Evolutionary conservation across 2,888 invertebrate species (phyloP), one percentile per base, ranked within the genome.

Genomic region (Polyommatus icarus): DNA sequence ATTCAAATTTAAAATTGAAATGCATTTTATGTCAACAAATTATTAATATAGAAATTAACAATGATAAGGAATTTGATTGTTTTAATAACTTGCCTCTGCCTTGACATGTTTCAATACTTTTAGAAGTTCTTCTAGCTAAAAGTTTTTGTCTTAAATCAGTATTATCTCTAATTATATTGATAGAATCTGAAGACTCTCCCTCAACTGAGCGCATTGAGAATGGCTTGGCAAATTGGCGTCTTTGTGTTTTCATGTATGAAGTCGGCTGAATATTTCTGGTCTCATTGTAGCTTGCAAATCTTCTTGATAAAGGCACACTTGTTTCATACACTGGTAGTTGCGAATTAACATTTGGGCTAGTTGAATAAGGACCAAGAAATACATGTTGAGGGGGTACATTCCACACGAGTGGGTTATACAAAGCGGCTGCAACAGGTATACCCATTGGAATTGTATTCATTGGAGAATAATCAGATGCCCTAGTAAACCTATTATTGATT

Each of bases 391-490:
- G 20, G 12, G 73, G 57, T 18, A 76, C 15, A 79, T 79, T 78
- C 79, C 79, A 78, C 24, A 73, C 12, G 24, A 71, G 24, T 54
- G 79, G 50, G 76, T 61, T 77, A 72, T 15, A 82, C 82, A 80
- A 29, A 80, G 73, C 57, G 81, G 78, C 80, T 71, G 80, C 76
- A 71, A 82, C 79, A 73, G 84, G 82, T 54, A 84, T 46, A 61
- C 81, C 76, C 85, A 86, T 87, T 54, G 83, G 80, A 71, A 84
- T 82, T n/a, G 84, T 80, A 80, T 84, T 84, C 76, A 81, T 83
- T 24, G 80, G 20, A 71, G 72, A 77, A 57, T 36, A 78, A 15
- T 59, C 18, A 18, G 71, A n/a, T 29, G 77, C 40, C n/a, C 46
- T 85, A n/a, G 82, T 24, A 79, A 84, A 84, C 71, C 83, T 82